Evolutionary conservation across 1,140 invertebrate species (phyloP).

Genomic region (Pteromalus puparum): DNA sequence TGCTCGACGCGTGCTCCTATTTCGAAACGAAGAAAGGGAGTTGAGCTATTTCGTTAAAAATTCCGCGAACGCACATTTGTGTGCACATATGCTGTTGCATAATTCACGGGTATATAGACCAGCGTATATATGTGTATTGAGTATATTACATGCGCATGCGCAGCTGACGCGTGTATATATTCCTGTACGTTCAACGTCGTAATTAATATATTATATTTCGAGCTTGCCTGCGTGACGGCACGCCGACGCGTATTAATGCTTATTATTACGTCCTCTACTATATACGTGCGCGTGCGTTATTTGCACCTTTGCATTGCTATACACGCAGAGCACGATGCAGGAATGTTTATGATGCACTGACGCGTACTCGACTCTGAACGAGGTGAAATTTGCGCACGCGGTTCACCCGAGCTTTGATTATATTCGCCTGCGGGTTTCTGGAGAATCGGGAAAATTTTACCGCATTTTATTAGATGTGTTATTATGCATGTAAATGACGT

Average conservation of each 20-base stretch:
- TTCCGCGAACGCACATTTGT: not conserved
- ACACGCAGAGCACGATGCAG: not conserved
- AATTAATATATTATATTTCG: slow-evolving; percentile 28
- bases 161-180: not conserved
- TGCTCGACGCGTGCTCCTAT: not conserved
- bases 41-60: not conserved
- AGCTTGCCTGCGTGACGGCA: not conserved
- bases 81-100: not conserved
- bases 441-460: not conserved
- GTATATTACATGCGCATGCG: not conserved
- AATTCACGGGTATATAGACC: not conserved
- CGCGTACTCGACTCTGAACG: slow-evolving; percentile 8
- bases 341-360: slow-evolving; percentile 15
- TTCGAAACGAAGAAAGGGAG: not conserved
- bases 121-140: not conserved
- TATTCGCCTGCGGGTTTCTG: too few relatives aligned
- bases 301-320: not conserved
- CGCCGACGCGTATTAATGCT: slow-evolving; percentile 27
- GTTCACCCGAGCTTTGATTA: too few relatives aligned
- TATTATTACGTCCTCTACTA: slow-evolving; percentile 26
- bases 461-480: too few relatives aligned
- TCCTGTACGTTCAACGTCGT: not conserved
- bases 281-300: slow-evolving; percentile 9
- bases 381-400: slow-evolving; percentile 13
- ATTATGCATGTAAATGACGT: too few relatives aligned